Base-by-base conservation (phyloP, 2,797 vertebrate species). In the Borostomias antarcticus region DNA sequence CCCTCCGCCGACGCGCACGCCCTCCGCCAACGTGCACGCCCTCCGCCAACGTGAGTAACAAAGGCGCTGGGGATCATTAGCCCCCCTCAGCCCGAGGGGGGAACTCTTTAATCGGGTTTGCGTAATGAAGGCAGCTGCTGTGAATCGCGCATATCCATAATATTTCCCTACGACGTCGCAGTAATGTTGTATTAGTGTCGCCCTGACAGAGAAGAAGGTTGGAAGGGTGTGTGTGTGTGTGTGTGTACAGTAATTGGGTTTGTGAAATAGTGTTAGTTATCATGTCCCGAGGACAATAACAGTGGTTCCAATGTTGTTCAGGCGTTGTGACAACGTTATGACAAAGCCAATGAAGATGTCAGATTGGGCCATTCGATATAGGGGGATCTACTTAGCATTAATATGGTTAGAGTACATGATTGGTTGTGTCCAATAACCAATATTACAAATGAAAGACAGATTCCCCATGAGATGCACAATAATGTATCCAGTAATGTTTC, bases 11-110 rank as follows among this genome's bases (percentile, higher is more conserved):
- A n/a, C n/a, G n/a, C n/a, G n/a, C n/a, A n/a, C n/a, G n/a, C n/a
- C 86, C 87, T 87, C 72, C 70, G 84, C 76, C 52, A 78, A 78
- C 71, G 82, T 84, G 85, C n/a, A n/a, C n/a, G n/a, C n/a, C 86
- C 87, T 87, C 72, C 70, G 84, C 76, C 52, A 78, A 78, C 71
- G 82, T 84, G 85, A 85, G 83, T 89, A 89, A 93, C 91, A 92
- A 91, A 88, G 85, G 86, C 82, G 82, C 85, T 73, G 79, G 88
- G 88, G 87, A 88, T 90, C 89, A 90, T 90, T 92, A 91, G 85
- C 79, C 77, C 79, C 63, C 73, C 4, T 15, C n/a, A 51, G 82
- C 90, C 88, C 40, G 61, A 28, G 70, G 86, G 89, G 89, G 86
- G 75, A 86, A 62, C 77, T 64, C 78, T 90, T 89, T 92, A 90